phyloP scores from a whole-genome alignment of 2,113 vertebrate genomes.

The Orycteropus afer region DNA sequence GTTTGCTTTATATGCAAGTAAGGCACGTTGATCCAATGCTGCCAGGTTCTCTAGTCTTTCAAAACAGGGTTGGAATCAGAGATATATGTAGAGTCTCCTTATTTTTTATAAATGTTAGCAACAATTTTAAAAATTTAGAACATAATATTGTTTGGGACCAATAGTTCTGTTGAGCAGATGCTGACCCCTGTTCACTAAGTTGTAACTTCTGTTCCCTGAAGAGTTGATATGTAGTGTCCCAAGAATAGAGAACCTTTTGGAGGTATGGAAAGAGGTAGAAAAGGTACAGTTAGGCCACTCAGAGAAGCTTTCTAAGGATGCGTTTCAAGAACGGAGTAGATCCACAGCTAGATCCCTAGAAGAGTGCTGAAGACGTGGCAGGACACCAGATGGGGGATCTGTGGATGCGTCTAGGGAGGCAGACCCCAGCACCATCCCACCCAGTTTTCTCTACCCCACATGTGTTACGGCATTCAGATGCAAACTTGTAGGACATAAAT shows the following conservation, averaged over 20 bases:
- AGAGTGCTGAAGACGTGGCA: not conserved
- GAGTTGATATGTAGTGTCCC: not conserved
- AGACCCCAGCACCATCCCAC: not conserved
- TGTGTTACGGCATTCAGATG: not conserved
- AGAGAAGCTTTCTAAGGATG: not conserved
- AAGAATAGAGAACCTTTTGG: not conserved
- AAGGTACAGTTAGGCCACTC: not conserved
- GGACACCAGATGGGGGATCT: not conserved
- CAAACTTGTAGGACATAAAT: not conserved
- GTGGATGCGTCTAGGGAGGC: not conserved
- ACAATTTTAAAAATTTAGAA: not conserved
- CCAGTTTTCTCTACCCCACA: not conserved
- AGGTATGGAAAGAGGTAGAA: not conserved
- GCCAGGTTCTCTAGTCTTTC: not conserved
- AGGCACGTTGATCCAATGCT: not conserved
- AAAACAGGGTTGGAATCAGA: not conserved
- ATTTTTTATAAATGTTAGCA: not conserved
- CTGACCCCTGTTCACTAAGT: not conserved
- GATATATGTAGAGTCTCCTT: not conserved
- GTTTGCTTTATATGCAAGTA: not conserved
- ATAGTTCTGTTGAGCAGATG: not conserved
- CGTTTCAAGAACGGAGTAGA: not conserved
- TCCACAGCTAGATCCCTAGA: not conserved
- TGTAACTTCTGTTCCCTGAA: not conserved
- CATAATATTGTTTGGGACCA: not conserved